Base-by-base conservation (phyloP, 2,888 invertebrate genomes). In the Incurvaria masculella region DNA sequence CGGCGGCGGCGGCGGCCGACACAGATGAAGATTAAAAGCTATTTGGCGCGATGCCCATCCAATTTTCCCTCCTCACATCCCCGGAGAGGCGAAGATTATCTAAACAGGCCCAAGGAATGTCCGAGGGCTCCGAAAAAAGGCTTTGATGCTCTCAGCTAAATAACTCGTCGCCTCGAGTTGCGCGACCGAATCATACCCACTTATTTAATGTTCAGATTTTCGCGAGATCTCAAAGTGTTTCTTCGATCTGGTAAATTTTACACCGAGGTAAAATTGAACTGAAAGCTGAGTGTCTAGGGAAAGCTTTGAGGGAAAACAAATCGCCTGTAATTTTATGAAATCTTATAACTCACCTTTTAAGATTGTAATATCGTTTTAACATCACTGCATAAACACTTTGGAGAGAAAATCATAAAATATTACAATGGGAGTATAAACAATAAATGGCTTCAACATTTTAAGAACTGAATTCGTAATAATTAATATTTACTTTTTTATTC, bases 41-140 rank as follows among this genome's bases (percentile, higher is more conserved):
- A 76, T 74, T 33, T 75, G 75, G 73, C 74, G 65, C 68, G 64
- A 72, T 75, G 75, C 76, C 75, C 74, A 76, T 76, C 75, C 75
- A 74, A 78, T 78, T 72, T 76, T 70, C 75, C 76, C 75, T 76
- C 75, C 73, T 74, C 72, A 73, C 66, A 72, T 72, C 74, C 66
- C 72, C 40, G 46, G 72, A 69, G 74, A 66, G 64, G 64, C 66
- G 63, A 62, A 71, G 74, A 76, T 78, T 70, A 75, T 75, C 74
- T 71, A 69, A 75, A 71, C 73, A 76, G 73, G 72, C 69, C 71
- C 64, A 69, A 68, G 66, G 64, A 65, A 62, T 6, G 23, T 23
- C 23, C 23, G 23, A 23, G 23, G 23, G 5, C 23, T 33, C 33
- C 14, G 44, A 44, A 44, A 44, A 44, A 48, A 48, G 21, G 44